A percentile compares a stretch with the other conserved stretches of the same genome.
Conservation (phyloP, 2,797 vertebrate species). For the Acipenser ruthenus region DNA sequence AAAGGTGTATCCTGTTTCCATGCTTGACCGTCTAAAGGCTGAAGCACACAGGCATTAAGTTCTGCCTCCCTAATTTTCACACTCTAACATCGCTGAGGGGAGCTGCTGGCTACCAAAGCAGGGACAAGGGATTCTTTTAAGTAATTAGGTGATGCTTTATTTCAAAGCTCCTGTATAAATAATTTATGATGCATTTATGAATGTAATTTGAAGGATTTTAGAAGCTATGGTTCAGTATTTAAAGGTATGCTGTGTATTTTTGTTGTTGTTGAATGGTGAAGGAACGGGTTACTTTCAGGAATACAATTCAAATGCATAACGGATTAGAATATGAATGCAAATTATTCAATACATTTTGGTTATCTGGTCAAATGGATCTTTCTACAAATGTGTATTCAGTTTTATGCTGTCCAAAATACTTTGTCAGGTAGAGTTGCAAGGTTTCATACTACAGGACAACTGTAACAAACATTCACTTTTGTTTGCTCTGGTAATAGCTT, state of each 20-base stretch:
- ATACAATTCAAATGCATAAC: neutral
- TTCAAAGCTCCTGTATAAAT: neutral
- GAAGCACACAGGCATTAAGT: constrained; percentile 68
- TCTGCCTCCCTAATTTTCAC: constrained; percentile 58
- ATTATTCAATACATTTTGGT: too few species aligned
- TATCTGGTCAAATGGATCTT: too few species aligned
- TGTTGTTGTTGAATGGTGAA: too few species aligned
- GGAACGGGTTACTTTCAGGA: too few species aligned
- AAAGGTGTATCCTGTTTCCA: constrained; percentile 95
- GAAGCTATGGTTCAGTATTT: neutral
- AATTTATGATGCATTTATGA: neutral
- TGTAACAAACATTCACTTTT: too few species aligned
- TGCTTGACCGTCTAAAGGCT: constrained; percentile 80
- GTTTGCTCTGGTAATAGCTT: too few species aligned
- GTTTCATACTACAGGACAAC: too few species aligned
- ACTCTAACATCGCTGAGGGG: constrained; percentile 45
- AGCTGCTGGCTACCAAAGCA: constrained; percentile 40
- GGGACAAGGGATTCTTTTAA: neutral
- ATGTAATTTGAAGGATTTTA: neutral
- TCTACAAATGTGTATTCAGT: too few species aligned
- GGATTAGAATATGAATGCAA: neutral
- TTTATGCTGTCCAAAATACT: too few species aligned
- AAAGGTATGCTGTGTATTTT: too few species aligned
- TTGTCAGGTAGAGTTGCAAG: too few species aligned
- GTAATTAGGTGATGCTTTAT: neutral